Evolutionary conservation across 2,797 vertebrate genomes (phyloP).

Genomic region (Pantherophis vulpinus): DNA sequence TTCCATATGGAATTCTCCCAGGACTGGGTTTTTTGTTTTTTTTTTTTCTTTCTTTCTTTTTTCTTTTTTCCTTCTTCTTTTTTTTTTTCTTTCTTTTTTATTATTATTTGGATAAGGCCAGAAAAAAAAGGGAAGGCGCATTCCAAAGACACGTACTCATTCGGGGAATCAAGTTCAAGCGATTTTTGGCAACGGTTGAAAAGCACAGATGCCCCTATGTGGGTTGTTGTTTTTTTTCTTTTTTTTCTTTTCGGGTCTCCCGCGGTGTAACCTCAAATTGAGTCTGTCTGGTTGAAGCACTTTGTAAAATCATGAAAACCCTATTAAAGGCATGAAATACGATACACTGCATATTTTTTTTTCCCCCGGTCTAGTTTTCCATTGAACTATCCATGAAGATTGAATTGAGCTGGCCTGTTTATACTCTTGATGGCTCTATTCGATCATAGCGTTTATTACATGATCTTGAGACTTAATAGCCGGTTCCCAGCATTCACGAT

Average conservation of each 20-base stretch:
- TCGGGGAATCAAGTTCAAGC: constrained; percentile 94
- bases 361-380: constrained; percentile 70
- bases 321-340: constrained; percentile 85
- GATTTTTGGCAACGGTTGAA: constrained; percentile 89
- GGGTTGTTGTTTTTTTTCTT: too few relatives aligned
- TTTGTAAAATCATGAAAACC: constrained; percentile 86
- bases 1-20: constrained; percentile 91
- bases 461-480: not conserved
- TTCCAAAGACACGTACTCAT: constrained; percentile 97
- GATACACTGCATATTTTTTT: constrained; percentile 72
- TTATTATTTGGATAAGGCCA: constrained; percentile 78
- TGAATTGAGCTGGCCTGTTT: constrained; percentile 67
- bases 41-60: constrained; percentile 31
- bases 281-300: constrained; percentile 80
- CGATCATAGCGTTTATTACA: constrained; percentile 10
- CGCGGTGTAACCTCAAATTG: constrained; percentile 81
- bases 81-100: constrained; percentile 27
- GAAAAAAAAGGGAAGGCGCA: constrained; percentile 91
- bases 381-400: constrained; percentile 75
- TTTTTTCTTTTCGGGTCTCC: constrained; percentile 70
- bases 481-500: not conserved
- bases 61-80: not conserved
- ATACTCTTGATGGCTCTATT: not conserved
- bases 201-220: constrained; percentile 79
- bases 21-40: constrained; percentile 56